These are phyloP conservation scores for Calliopsis andreniformis DNA, from an alignment of 1,140 invertebrate species.

Conservation along the genomic window DNA sequence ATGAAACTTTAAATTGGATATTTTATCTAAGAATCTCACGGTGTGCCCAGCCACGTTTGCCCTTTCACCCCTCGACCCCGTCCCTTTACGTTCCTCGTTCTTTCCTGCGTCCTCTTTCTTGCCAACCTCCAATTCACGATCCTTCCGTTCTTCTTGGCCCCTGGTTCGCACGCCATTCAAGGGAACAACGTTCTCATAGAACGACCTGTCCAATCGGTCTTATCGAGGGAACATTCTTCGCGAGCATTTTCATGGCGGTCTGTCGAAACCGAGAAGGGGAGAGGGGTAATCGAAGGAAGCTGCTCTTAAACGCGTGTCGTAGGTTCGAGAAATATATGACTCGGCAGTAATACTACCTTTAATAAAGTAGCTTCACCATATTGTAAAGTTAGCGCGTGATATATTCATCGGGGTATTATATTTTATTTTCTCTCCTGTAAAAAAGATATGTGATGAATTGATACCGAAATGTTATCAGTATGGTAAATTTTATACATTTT, in stretches of 20 bases:
- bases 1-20: conserved; percentile 81
- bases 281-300: conserved; percentile 27
- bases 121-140: background rate
- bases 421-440: no score
- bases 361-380: no score
- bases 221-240: conserved; percentile 58
- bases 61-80: conserved; percentile 15
- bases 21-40: conserved; percentile 77
- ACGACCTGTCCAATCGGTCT: conserved; percentile 64
- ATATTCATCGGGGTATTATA: no score
- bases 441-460: no score
- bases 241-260: conserved; percentile 44
- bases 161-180: conserved; percentile 51
- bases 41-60: conserved; percentile 38
- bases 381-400: no score
- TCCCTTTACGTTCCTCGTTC: background rate
- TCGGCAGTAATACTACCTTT: no score
- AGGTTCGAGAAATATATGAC: no score
- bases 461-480: no score
- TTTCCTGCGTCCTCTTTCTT: background rate
- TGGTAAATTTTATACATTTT: no score
- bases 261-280: conserved; percentile 29
- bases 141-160: background rate
- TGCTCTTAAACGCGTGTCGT: conserved; percentile 7
- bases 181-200: conserved; percentile 64